Base-by-base conservation (phyloP, 2,797 vertebrate genomes). In the Merluccius polli region DNA sequence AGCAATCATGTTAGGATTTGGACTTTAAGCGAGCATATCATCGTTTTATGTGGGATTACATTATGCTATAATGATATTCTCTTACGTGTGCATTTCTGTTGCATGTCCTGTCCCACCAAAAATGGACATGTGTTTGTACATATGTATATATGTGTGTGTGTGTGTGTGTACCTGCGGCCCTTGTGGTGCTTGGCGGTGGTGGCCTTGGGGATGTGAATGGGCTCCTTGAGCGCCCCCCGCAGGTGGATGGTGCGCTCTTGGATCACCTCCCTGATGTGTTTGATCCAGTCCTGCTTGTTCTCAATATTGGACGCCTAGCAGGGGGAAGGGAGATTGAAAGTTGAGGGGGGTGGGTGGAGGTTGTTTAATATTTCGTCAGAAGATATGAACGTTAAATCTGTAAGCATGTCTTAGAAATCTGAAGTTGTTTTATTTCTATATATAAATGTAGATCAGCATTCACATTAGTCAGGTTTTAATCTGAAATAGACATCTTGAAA, bases 261-360 rank as follows among this genome's bases (percentile, higher is more conserved):
- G 80, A 99, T 99, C 75, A 99, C 98, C 85, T 99, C 98, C 52
- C 98, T 93, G 91, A 99, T 98, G 91, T 98, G 98, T 84, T 99
- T 99, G 89, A 99, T 99, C 98, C 98, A 99, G 91, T 99, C 98
- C 90, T 99, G 98, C 89, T 99, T 99, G 93, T 99, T 99, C 87
- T 99, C 98, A 75, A 99, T 98, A 88, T 96, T 98, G 73, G 97
- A 99, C 0, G 97, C 97, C 98, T 99, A 89, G 79, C 78, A 73
- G 21, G 52, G 2, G 0, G 48, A 13, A 21, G 2, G 12, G 71
- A 16, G 30, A 52, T 77, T 70, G 33, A 65, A 38, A 70, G 24
- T 67, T 85, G 71, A 81, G 16, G 38, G 35, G 13, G 35, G n/a
- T 31, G 21, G 38, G 10, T 15, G 41, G n/a, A 41, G 71, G 71